Evolutionary conservation across 2,888 invertebrate genomes (phyloP), one percentile per base, ranked within the genome.

Genomic region (Drosophila colorata): DNA sequence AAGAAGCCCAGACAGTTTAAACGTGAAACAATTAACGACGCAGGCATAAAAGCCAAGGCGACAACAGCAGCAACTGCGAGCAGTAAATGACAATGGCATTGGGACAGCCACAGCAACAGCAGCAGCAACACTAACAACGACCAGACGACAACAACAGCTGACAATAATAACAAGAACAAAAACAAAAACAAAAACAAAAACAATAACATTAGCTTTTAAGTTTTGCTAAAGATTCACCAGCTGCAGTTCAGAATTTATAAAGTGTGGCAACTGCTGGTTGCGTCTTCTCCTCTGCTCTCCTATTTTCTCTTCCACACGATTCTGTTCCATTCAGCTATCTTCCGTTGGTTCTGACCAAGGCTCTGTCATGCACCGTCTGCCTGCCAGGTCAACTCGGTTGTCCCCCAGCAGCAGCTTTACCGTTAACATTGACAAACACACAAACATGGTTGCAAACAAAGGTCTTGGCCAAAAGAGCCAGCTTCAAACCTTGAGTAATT

Each of bases 11-110:
- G 61, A 65, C 69, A 71, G 70, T 78, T 81, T 69, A 71, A 80
- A 82, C 87, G 85, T 82, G 76, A 66, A 82, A 76, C 85, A 85
- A 85, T 87, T 80, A 87, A 87, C 78, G 73, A 65, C 67, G 68
- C 53, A 52, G 59, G 69, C 74, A 78, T 71, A 63, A 71, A 74
- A 71, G 72, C 58, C 68, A 56, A 46, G 71, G 67, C 52, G 55
- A 61, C 44, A 51, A 31, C 57, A 43, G 31, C 41, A 33, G 14
- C 38, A 46, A 37, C 23, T 23, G 33, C 35, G 28, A 28, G 28
- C 41, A 33, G 33, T 33, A 33, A 33, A 33, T 33, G 33, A 33
- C 33, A 33, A 33, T 33, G 33, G 33, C 33, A 33, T 33, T 33
- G 25, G 11, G 41, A 16, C 13, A 35, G 31, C 4, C 37, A 11